phyloP scores from a whole-genome alignment of 2,888 invertebrate genomes.

The Drepanosiphum platanoidis region DNA sequence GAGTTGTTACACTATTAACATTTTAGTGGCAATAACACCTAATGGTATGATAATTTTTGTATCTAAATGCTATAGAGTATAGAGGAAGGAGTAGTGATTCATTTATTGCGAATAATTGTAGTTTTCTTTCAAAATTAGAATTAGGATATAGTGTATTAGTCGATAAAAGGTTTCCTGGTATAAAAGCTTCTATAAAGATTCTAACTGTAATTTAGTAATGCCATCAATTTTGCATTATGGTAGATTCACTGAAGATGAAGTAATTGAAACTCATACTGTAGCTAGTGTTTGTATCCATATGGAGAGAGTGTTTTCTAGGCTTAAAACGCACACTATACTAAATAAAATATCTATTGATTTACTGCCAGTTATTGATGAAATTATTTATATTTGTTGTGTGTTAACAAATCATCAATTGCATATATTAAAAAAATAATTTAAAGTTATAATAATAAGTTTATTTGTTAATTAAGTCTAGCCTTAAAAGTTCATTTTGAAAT shows the following conservation, averaged over 20 bases:
- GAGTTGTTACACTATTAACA: background rate
- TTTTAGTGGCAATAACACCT: background rate
- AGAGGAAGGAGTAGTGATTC: background rate
- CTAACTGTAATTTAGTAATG: background rate
- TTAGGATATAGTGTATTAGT: background rate
- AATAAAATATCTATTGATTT: background rate
- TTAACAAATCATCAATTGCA: background rate
- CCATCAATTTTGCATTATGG: background rate
- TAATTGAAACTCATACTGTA: background rate
- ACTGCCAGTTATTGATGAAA: background rate
- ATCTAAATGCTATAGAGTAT: background rate
- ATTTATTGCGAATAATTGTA: background rate
- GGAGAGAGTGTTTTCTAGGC: constrained; percentile 1
- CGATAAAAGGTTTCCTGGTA: background rate
- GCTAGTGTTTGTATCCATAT: background rate
- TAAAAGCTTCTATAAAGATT: background rate
- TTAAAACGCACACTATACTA: background rate
- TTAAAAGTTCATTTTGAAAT: no score
- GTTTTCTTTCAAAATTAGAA: background rate
- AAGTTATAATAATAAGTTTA: no score
- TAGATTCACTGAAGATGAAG: background rate
- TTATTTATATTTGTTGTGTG: constrained; percentile 3
- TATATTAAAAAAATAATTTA: background rate
- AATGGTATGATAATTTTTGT: background rate
- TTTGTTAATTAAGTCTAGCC: no score